Base-by-base conservation (phyloP, 2,797 vertebrate genomes). In the Phalanger gymnotis region DNA sequence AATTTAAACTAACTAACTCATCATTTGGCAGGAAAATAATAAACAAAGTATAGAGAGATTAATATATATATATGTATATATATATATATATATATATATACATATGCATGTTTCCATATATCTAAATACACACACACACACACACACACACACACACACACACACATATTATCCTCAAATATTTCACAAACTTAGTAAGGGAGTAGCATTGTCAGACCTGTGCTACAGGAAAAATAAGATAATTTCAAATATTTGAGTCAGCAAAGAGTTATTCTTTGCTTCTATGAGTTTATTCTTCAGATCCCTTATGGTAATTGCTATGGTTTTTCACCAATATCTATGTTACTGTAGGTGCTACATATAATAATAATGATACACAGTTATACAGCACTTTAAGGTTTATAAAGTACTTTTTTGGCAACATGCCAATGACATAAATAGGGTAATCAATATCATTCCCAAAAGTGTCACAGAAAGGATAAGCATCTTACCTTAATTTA, bases 291-390 rank as follows among this genome's bases (percentile, higher is more conserved):
- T 11, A 87, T 87, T 47, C 19, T 89, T 93, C 89, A 94, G 51
- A 81, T 27, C 91, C 40, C 51, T 5, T 87, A 73, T 2, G 22
- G 16, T 90, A 92, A 95, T 54, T 31, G 30, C n/a, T 55, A 47
- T 56, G 47, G 55, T 31, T 92, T 89, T 81, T 90, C 92, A 52
- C 1, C 93, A 51, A 53, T 90, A 31, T 28, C 90, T 92, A 89
- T 4, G 91, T 92, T 91, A 61, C 90, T 93, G 94, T 94, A 93
- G 16, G 93, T 91, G 11, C 12, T 94, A 31, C 7, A 22, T 61
- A 40, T 87, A 87, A 87, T 47, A 47, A 87, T 47, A 27, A 87
- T 87, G 73, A 22, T n/a, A 47, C 14, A 19, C 3, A 27, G 40
- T 87, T 47, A 4, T 87, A 87, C 51, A 87, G 40, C 2, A 87